A percentile compares a stretch with the other conserved stretches of the same genome.
Conservation (phyloP, 2,888 invertebrate genomes). For the Tethea ocularis region DNA sequence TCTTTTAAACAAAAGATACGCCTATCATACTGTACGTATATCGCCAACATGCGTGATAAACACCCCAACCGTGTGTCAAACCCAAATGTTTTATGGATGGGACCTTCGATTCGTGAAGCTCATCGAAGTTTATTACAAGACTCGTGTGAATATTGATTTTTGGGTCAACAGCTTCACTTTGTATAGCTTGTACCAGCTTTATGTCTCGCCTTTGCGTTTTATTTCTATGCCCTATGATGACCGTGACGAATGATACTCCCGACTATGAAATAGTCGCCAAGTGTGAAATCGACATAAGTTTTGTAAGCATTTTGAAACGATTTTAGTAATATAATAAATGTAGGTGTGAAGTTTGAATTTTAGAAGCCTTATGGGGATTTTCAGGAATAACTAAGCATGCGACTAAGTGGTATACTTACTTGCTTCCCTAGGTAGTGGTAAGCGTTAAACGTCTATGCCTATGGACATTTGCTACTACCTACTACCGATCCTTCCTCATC, state of each 20-base stretch:
- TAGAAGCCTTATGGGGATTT: too few relatives aligned
- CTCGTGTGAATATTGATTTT: constrained; percentile 79
- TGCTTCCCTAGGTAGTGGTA: too few relatives aligned
- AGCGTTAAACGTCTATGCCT: too few relatives aligned
- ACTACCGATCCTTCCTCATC: too few relatives aligned
- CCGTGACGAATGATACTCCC: constrained; percentile 47
- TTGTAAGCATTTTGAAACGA: constrained; percentile 28
- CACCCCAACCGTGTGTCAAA: constrained; percentile 46
- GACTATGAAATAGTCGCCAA: constrained; percentile 41
- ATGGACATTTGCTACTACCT: too few relatives aligned
- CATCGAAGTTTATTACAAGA: constrained; percentile 71
- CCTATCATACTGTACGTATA: not conserved
- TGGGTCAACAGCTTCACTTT: constrained; percentile 75
- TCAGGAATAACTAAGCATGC: too few relatives aligned
- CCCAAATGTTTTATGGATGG: constrained; percentile 71
- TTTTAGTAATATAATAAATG: not conserved
- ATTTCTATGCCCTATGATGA: constrained; percentile 49
- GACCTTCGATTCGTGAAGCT: constrained; percentile 74
- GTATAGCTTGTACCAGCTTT: constrained; percentile 53
- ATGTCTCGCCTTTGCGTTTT: constrained; percentile 46
- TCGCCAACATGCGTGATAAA: constrained; percentile 24
- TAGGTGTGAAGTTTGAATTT: not conserved
- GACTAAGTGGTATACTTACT: too few relatives aligned
- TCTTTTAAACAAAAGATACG: not conserved
- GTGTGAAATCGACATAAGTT: constrained; percentile 31